Evolutionary conservation across 1,140 invertebrate genomes (phyloP), one percentile per base, ranked within the genome.

Genomic region (Listronotus bonariensis): DNA sequence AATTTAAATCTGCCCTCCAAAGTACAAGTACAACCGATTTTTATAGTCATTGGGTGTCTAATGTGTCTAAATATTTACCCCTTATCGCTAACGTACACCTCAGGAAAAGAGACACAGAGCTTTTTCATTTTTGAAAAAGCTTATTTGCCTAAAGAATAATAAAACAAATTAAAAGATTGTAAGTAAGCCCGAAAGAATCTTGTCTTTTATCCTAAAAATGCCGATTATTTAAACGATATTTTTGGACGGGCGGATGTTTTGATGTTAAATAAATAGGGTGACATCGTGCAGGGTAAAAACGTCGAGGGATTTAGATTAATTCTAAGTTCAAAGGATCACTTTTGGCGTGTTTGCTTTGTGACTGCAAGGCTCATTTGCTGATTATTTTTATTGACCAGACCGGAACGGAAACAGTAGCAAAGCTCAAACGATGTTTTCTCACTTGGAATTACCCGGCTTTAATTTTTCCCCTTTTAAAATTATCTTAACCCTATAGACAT

Each of bases 351-450:
- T 68, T 71, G 69, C 70, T 72, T 69, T 69, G 68, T 70, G 66
- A 66, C 69, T 73, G 53, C 62, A 71, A 66, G 71, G 67, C 68
- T 73, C 71, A 73, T 73, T 71, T 71, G 61, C 71, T 73, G 69
- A 73, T 73, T 73, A 73, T 71, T 73, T 73, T 71, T 69, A 73
- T 69, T 73, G 71, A 71, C 71, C 69, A 69, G 55, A 54, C 45
- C 26, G 17, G 41, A 64, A 58, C 42, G 15, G 49, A n/a, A 53
- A 49, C 46, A 56, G 43, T 59, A 46, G 61, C 66, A 10, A 12
- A 48, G 40, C 42, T 65, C 52, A 65, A 65, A 56, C 62, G 62
- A 53, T 62, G 43, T 48, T 65, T 65, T 56, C 62, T 65, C 62
- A 56, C 43, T 65, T 54, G 49, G 51, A 62, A 62, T 43, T 62